Evolutionary conservation across 2,797 vertebrate species (phyloP), one percentile per base, ranked within the genome.

Genomic region (Helostoma temminkii): DNA sequence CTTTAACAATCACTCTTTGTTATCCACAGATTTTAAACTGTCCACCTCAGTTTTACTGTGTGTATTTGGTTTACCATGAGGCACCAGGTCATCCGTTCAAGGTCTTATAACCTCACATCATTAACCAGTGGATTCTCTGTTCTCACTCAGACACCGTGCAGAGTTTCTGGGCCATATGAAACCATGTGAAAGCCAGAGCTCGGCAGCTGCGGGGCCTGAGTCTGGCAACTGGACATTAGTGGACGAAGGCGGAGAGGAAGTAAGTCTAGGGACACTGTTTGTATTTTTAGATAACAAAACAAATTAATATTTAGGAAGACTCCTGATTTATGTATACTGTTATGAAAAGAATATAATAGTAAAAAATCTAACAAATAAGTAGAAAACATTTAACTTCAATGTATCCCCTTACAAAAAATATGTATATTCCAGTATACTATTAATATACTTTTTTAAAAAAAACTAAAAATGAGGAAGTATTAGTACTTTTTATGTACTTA

Each of bases 161-260:
- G 96, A 98, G 76, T 97, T 98, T 76, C 91, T 99, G 85, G 93
- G 93, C 80, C 95, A 97, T 76, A 96, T 99, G 96, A 97, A 96
- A 81, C 96, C 97, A 21, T 94, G 86, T 82, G 96, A 98, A 72
- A 88, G 67, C 58, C 91, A 93, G 88, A 94, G 85, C 81, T 91
- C 84, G 6, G 82, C 94, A 11, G 86, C 91, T 39, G 95, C 93
- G 18, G 96, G 91, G 42, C 94, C 95, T 7, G 95, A 92, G 6
- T 96, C 97, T 52, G 96, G 96, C 9, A 96, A 96, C 80, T 99
- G 98, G 98, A 99, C 96, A 3, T 88, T 99, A 14, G 98, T 99
- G 18, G 98, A 99, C 76, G 98, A 99, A 91, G 98, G 95, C 28
- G 97, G 98, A 84, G 98, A 99, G 86, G 98, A 99, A 95, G 98